phyloP scores from a whole-genome alignment of 1,140 invertebrate genomes.

The Probaryconus sp. region DNA sequence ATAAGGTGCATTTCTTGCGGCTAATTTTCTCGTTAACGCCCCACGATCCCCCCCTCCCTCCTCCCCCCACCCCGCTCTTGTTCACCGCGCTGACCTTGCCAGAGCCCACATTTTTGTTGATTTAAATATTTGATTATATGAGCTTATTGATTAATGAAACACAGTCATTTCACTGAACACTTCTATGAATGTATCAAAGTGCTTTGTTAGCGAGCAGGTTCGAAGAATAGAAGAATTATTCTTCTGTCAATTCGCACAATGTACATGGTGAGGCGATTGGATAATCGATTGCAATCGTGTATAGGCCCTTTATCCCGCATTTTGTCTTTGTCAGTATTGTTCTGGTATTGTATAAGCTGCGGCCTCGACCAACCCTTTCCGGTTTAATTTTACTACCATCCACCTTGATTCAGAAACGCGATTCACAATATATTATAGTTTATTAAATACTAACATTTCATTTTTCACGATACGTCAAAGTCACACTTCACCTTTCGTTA shows the following conservation, averaged over 20 bases:
- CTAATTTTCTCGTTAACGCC: neutral
- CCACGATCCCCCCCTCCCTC: too few species aligned
- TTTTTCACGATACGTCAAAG: too few species aligned
- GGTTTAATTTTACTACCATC: constrained; percentile 66
- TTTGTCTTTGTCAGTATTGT: constrained; percentile 60
- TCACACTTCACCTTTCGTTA: too few species aligned
- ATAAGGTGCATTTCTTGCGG: neutral
- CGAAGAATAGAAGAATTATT: constrained; percentile 63
- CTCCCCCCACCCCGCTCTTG: too few species aligned
- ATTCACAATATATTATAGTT: constrained; percentile 38
- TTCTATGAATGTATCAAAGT: constrained; percentile 59
- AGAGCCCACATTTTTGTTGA: constrained; percentile 12
- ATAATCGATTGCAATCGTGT: constrained; percentile 68
- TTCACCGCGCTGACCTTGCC: neutral
- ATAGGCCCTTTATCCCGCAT: constrained; percentile 57
- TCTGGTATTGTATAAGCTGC: constrained; percentile 49
- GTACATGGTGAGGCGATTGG: constrained; percentile 61
- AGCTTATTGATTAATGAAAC: constrained; percentile 45
- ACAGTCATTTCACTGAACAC: constrained; percentile 48
- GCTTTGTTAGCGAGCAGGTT: constrained; percentile 59
- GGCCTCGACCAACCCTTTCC: constrained; percentile 71
- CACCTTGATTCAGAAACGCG: constrained; percentile 19
- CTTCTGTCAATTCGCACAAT: constrained; percentile 62
- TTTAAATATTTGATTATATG: constrained; percentile 45
- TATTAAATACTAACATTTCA: neutral